Conservation (phyloP, 2,888 invertebrate species). For the Peribatodes rhomboidaria region DNA sequence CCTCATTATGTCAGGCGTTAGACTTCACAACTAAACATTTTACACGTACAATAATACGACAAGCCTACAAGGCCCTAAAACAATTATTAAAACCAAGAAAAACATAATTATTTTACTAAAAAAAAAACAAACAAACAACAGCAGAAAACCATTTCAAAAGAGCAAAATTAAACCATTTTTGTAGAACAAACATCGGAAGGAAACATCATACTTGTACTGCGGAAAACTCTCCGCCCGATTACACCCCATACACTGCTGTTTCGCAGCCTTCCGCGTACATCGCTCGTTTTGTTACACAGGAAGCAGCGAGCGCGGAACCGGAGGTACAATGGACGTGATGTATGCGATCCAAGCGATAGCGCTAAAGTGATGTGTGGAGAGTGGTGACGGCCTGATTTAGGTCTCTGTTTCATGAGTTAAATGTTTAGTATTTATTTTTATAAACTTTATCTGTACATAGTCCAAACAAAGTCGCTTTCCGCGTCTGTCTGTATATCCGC, state of each 20-base stretch:
- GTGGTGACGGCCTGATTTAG: constrained; percentile 28
- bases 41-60: too few relatives aligned
- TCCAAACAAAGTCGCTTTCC: too few relatives aligned
- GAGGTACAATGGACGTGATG: constrained; percentile 75
- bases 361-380: constrained; percentile 69
- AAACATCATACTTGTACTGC: constrained; percentile 51
- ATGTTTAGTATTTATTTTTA: constrained; percentile 9
- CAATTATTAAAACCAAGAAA: too few relatives aligned
- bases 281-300: constrained; percentile 56
- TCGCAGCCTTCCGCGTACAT: constrained; percentile 52
- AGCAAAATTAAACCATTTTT: constrained; percentile 3
- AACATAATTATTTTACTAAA: too few relatives aligned
- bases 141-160: not conserved
- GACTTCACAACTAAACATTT: too few relatives aligned
- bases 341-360: constrained; percentile 76
- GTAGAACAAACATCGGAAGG: constrained; percentile 52
- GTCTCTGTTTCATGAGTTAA: not conserved
- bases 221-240: constrained; percentile 59
- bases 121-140: not conserved
- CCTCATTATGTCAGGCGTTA: too few relatives aligned
- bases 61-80: too few relatives aligned
- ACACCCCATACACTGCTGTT: constrained; percentile 19
- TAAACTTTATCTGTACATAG: too few relatives aligned
- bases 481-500: too few relatives aligned
- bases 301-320: constrained; percentile 61